Conservation (phyloP, 2,797 vertebrate species). For the Enteromius afrohamiltoni region DNA sequence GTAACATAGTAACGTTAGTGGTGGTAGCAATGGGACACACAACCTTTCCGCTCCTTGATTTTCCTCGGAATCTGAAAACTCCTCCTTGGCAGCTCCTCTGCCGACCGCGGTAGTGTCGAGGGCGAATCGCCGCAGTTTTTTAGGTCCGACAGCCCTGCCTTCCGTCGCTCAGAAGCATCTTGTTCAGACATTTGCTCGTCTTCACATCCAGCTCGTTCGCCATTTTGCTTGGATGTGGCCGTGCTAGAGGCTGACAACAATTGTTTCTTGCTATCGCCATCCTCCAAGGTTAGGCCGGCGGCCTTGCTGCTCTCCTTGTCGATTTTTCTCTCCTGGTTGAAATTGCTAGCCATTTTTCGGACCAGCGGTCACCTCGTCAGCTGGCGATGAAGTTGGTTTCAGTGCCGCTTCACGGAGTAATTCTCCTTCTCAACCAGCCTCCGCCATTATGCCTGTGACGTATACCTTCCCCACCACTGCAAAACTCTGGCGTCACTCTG, state of each 20-base stretch:
- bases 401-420: constrained; percentile 75
- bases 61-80: constrained; percentile 83
- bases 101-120: constrained; percentile 66
- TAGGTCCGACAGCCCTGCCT: constrained; percentile 67
- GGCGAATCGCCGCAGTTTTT: constrained; percentile 73
- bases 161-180: constrained; percentile 78
- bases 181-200: constrained; percentile 79
- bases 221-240: constrained; percentile 85
- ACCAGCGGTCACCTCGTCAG: constrained; percentile 70
- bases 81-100: constrained; percentile 76
- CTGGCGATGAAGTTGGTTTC: constrained; percentile 70
- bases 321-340: constrained; percentile 71
- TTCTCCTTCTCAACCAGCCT: constrained; percentile 81
- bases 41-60: constrained; percentile 81
- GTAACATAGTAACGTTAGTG: neutral
- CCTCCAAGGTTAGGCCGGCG: constrained; percentile 64
- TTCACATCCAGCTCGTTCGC: constrained; percentile 83
- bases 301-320: constrained; percentile 69
- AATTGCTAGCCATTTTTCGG: constrained; percentile 80
- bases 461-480: constrained; percentile 81
- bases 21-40: constrained; percentile 62
- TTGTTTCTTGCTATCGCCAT: constrained; percentile 74
- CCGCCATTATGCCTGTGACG: constrained; percentile 88
- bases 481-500: constrained; percentile 81
- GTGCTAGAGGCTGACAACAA: constrained; percentile 75